Evolutionary conservation across 2,797 vertebrate genomes (phyloP), one percentile per base, ranked within the genome.

Genomic region (Oreortyx pictus): DNA sequence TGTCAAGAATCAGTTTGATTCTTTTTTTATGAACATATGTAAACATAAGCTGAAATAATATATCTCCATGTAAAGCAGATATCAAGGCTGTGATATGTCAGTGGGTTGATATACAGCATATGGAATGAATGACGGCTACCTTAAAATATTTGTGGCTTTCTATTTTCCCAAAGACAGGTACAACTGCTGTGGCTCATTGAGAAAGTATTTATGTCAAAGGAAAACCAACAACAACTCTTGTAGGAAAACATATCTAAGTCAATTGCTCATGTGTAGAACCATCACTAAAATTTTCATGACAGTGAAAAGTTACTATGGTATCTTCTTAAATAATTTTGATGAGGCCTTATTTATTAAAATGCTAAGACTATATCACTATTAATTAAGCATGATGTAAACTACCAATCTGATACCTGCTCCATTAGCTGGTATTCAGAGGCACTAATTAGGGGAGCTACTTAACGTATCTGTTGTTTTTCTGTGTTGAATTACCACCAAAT

Each of bases 281-380:
- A 65, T 41, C 29, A 68, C 41, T 49, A 90, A 68, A 82, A 85
- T 77, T 35, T 75, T 25, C 67, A 54, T 77, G 78, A 78, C 73
- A 88, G 35, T 66, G 59, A 68, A 88, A 33, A 90, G 46, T 50
- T 72, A 68, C 59, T 50, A 31, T 47, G 22, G 35, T 78, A 77
- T 70, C 74, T 82, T 43, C 54, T 85, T 59, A 85, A 93, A 92
- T 75, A 85, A 88, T 87, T 90, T 66, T 82, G 68, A 89, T 72
- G 76, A 85, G 84, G 31, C 14, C 31, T 82, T 46, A 72, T 87
- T 90, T 90, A 95, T 92, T 94, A 93, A 93, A 96, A 94, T 56
- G 81, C 68, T 75, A 92, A 93, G 80, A 94, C 79, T 90, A 86
- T 85, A 87, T 13, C 33, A 56, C 54, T 75, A 85, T 92, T 91